Percentiles rank a stretch among this genome's conserved stretches.
Evolutionary conservation across 2,888 invertebrate genomes (phyloP).

Genomic region (Cerastoderma edule): DNA sequence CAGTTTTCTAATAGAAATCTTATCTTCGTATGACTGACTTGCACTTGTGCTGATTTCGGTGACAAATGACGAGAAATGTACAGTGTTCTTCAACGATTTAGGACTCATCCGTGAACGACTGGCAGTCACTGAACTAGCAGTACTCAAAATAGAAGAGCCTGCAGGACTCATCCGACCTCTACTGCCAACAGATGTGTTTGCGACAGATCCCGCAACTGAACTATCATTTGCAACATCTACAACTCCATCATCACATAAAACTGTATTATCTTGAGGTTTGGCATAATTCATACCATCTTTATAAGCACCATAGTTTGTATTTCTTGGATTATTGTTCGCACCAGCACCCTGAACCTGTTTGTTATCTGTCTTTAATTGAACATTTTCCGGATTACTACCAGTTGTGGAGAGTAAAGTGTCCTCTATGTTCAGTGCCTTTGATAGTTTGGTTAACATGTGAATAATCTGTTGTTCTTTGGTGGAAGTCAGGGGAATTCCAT

Average conservation of each 20-base stretch:
- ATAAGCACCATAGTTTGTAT: conserved; percentile 44
- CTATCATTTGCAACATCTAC: conserved; percentile 48
- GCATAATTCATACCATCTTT: not conserved
- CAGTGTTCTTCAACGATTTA: conserved; percentile 75
- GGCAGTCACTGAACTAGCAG: conserved; percentile 62
- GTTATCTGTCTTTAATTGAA: conserved; percentile 24
- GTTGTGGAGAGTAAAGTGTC: conserved; percentile 72
- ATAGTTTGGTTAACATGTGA: conserved; percentile 72
- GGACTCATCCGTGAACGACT: conserved; percentile 71
- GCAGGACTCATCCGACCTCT: conserved; percentile 60
- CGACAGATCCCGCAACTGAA: conserved; percentile 37
- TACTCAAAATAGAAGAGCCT: conserved; percentile 59
- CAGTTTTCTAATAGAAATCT: conserved; percentile 67
- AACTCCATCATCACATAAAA: conserved; percentile 38
- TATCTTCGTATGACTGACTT: conserved; percentile 74
- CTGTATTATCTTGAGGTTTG: conserved; percentile 16
- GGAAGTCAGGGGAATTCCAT: conserved; percentile 76
- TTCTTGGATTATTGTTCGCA: conserved; percentile 31
- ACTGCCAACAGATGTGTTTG: conserved; percentile 46
- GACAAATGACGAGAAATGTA: conserved; percentile 77
- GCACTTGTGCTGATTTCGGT: conserved; percentile 76
- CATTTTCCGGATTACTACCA: conserved; percentile 54
- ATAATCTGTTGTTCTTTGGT: conserved; percentile 77
- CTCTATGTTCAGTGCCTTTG: conserved; percentile 74
- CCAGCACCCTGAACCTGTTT: conserved; percentile 24